These are phyloP conservation scores for Netelia melanura DNA, from an alignment of 2,888 invertebrate genomes.

Conservation along the genomic window DNA sequence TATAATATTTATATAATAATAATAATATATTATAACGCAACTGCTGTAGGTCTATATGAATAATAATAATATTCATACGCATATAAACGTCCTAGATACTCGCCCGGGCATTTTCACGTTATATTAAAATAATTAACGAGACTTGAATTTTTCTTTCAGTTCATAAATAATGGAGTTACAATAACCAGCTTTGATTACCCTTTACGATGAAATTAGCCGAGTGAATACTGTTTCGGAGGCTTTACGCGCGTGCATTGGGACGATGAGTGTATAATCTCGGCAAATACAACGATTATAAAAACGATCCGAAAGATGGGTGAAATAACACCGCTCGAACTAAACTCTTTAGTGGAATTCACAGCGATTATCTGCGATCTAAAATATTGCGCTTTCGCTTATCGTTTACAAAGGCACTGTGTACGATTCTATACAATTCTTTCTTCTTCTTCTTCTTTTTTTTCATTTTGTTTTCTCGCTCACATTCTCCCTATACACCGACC, in stretches of 20 bases:
- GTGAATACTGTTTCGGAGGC: slow-evolving; percentile 63
- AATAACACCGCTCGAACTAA: slow-evolving; percentile 12
- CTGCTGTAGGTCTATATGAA: slow-evolving; percentile 28
- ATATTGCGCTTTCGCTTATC: slow-evolving; percentile 69
- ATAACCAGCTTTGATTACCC: slow-evolving; percentile 23
- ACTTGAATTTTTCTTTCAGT: slow-evolving; percentile 35
- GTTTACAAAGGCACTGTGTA: slow-evolving; percentile 74
- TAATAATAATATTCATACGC: slow-evolving; percentile 69
- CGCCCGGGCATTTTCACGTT: slow-evolving; percentile 14
- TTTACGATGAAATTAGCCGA: slow-evolving; percentile 58
- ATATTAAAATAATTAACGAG: slow-evolving; percentile 59
- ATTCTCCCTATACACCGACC: neutral
- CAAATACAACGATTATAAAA: neutral
- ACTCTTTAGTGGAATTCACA: neutral
- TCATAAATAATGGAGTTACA: slow-evolving; percentile 55
- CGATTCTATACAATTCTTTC: slow-evolving; percentile 70
- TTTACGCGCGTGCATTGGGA: slow-evolving; percentile 36
- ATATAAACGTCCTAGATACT: slow-evolving; percentile 55
- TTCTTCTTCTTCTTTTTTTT: slow-evolving; percentile 32
- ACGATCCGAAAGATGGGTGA: slow-evolving; percentile 10
- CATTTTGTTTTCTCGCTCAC: slow-evolving; percentile 5
- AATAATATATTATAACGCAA: slow-evolving; percentile 68
- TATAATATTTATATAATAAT: slow-evolving; percentile 69
- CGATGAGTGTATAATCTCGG: slow-evolving; percentile 14
- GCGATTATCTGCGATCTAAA: slow-evolving; percentile 49